Percentiles rank a stretch among this genome's conserved stretches.
Conservation (phyloP, 2,888 invertebrate species). For the Eilema caniola region DNA sequence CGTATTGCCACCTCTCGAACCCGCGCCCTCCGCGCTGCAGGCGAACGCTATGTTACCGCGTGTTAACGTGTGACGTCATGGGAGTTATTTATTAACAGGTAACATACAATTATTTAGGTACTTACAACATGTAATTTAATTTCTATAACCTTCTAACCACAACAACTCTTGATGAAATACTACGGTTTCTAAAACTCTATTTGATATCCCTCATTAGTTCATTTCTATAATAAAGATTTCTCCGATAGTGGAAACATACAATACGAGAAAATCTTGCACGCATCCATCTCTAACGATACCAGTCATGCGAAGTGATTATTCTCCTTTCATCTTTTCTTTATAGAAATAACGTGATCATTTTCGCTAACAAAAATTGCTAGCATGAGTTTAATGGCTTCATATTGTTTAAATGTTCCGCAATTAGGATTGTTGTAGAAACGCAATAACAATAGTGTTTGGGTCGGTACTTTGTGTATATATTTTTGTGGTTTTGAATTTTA, state of each 20-base stretch:
- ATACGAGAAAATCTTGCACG: conserved; percentile 49
- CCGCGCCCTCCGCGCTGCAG: too few species aligned
- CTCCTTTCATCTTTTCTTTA: conserved; percentile 34
- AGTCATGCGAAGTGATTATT: conserved; percentile 51
- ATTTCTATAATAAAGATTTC: conserved; percentile 46
- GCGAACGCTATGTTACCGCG: too few species aligned
- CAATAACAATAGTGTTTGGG: conserved; percentile 9
- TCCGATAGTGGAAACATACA: conserved; percentile 42
- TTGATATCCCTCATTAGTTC: conserved; percentile 40
- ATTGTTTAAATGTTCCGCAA: neutral
- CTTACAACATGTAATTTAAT: too few species aligned
- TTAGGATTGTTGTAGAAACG: conserved; percentile 3
- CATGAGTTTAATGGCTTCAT: neutral
- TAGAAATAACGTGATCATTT: conserved; percentile 37
- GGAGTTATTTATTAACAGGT: too few species aligned
- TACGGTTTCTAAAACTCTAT: conserved; percentile 29
- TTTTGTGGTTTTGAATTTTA: neutral
- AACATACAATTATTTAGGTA: too few species aligned
- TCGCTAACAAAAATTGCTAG: conserved; percentile 31
- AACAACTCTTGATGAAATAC: too few species aligned
- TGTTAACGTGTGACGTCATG: too few species aligned
- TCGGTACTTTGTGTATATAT: neutral
- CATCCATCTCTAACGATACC: conserved; percentile 51
- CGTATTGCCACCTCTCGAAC: too few species aligned
- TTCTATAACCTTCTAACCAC: too few species aligned